Conservation (phyloP, 2,113 vertebrate species). For the Sapayoa aenigma region DNA sequence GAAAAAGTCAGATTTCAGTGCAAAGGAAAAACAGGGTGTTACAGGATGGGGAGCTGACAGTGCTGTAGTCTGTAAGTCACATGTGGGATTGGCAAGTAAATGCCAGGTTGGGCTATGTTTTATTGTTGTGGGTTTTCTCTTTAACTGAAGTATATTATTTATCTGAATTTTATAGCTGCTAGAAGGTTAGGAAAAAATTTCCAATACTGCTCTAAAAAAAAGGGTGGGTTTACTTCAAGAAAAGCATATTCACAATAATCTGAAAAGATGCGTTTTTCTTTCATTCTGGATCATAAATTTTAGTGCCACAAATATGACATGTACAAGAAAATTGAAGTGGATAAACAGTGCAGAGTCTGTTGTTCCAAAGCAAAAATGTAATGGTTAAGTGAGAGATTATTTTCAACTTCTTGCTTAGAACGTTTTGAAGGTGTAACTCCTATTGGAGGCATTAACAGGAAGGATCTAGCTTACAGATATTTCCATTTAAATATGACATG, state of each 20-base stretch:
- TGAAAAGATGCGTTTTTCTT: background rate
- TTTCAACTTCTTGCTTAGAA: background rate
- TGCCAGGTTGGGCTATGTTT: background rate
- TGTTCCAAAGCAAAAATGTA: background rate
- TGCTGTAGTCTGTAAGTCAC: fast-evolving
- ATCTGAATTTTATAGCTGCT: background rate
- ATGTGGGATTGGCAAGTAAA: fast-evolving
- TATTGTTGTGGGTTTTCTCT: background rate
- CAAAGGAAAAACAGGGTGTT: background rate
- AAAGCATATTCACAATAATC: background rate
- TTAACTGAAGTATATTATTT: background rate
- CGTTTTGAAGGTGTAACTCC: background rate
- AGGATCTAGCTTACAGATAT: background rate
- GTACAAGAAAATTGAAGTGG: background rate
- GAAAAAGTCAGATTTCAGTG: background rate
- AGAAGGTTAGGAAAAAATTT: background rate
- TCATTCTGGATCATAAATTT: background rate
- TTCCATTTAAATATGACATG: background rate
- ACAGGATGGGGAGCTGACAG: background rate
- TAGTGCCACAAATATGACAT: background rate
- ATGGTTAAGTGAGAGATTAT: background rate
- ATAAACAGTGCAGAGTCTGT: background rate
- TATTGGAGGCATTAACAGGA: background rate
- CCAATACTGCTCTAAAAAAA: background rate
- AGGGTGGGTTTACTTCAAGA: background rate